Evolutionary conservation across 2,797 vertebrate genomes (phyloP), one percentile per base, ranked within the genome.

Genomic region (Vireo griseus): DNA sequence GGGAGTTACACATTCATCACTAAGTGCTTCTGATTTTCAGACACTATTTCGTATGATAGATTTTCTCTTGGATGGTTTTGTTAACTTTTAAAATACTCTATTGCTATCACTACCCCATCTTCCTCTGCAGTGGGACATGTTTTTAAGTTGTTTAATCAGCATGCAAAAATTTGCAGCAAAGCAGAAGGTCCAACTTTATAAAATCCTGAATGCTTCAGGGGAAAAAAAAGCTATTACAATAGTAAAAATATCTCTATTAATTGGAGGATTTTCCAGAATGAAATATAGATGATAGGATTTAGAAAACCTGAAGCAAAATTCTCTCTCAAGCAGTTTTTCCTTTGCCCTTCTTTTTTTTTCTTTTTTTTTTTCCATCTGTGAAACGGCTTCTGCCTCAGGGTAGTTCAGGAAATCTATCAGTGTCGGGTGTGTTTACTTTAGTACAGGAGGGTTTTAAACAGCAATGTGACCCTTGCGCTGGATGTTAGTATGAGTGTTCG

Each of bases 391-490:
- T 97, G 97, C 97, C 97, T 97, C 65, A 92, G 97, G 96, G 97
- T 97, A 97, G 78, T 95, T 95, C 93, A 98, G 96, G 94, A 98
- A 98, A 98, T 98, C 97, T 97, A 94, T 98, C 98, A 97, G 97
- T 97, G 98, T 98, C 98, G 96, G 96, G 95, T 96, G 96, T 97
- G 98, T 98, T 98, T 98, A 98, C 97, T 97, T 97, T 96, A 92
- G 97, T 96, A 94, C 90, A 96, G 96, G 81, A 94, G 81, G 65
- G 88, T 91, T 94, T 95, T 94, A 97, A 97, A 97, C 95, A 97
- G 97, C 95, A 74, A 37, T 26, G 88, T 95, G 95, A 92, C 95
- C 97, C 97, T 96, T 92, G 96, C 90, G 97, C 86, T 97, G 94
- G 92, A 97, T 97, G 96, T 97, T 96, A 97, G 97, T 97, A 81